A percentile compares a stretch with the other conserved stretches of the same genome.
Conservation (phyloP, 2,797 vertebrate genomes). For the Muscicapa striata region DNA sequence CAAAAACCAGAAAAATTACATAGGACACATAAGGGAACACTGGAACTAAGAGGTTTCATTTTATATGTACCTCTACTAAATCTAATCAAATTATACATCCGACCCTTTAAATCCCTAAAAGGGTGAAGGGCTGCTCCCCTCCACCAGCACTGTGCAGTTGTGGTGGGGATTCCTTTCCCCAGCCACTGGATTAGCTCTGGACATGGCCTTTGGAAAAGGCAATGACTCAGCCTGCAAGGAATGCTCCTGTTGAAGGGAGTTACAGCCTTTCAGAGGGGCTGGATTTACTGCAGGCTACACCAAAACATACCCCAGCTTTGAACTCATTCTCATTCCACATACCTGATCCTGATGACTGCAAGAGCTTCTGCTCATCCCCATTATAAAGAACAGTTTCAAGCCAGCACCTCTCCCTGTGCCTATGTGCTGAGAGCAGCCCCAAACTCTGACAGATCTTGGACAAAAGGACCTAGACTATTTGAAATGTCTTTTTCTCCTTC, state of each 20-base stretch:
- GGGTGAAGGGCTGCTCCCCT: background rate
- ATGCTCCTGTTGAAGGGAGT: fast-evolving
- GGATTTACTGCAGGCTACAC: background rate
- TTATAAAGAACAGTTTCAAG: fast-evolving
- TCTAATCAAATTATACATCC: background rate
- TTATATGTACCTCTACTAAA: background rate
- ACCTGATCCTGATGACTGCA: too few relatives aligned
- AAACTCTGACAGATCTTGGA: background rate
- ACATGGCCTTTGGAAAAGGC: background rate
- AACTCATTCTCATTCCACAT: background rate
- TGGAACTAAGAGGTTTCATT: background rate
- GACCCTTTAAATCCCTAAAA: background rate
- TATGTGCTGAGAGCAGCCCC: background rate
- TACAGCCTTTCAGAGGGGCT: background rate
- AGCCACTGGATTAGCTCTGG: background rate
- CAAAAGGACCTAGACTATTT: background rate
- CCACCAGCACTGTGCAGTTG: background rate
- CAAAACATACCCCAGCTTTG: background rate
- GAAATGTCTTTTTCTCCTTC: background rate
- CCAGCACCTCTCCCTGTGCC: background rate
- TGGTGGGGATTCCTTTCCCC: background rate
- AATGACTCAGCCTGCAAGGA: background rate
- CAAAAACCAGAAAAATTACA: background rate
- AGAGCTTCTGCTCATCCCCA: background rate
- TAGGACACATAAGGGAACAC: background rate